Base-by-base conservation (phyloP, 2,113 vertebrate species). In the Ageneiosus marmoratus region DNA sequence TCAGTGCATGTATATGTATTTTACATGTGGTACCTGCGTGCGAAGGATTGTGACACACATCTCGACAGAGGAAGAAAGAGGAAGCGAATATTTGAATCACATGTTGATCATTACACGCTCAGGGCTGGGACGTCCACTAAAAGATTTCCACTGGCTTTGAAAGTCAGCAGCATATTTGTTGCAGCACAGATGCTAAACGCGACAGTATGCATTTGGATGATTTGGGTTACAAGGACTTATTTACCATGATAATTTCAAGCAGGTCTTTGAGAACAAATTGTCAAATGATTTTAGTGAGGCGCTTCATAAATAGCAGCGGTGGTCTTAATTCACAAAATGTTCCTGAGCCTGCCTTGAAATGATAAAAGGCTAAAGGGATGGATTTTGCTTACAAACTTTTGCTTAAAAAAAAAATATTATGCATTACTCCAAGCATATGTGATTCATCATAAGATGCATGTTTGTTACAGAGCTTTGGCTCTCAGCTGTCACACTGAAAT, bases 111-210 rank as follows among this genome's bases (percentile, higher is more conserved):
- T 74, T 75, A 62, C 69, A 74, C 81, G 29, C 53, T 74, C 41
- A 16, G 46, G 62, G 44, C 24, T n/a, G 50, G 82, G 81, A 67
- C 50, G 51, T 69, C 50, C n/a, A 11, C 55, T 24, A 46, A 77
- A 63, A 74, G 65, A 32, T 48, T 77, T 77, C 78, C 32, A n/a
- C 32, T 44, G 44, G 48, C 69, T 76, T 80, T 70, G 58, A 79
- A 84, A 80, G 76, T 76, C 79, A 46, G 24, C 72, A 79, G 70
- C 67, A 24, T 60, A 84, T 82, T 78, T 29, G 48, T 82, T 76
- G 20, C 29, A 78, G 75, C 78, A 80, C 22, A 73, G 24, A 73
- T 3, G 44, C 41, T 29, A 50, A 73, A 73, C 22, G 50, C 20
- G 72, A 58, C n/a, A 41, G 32, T 5, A 20, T 4, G 32, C 22